Percentiles rank a stretch among this genome's conserved stretches.
Conservation (phyloP, 2,797 vertebrate genomes). For the Helostoma temminkii region DNA sequence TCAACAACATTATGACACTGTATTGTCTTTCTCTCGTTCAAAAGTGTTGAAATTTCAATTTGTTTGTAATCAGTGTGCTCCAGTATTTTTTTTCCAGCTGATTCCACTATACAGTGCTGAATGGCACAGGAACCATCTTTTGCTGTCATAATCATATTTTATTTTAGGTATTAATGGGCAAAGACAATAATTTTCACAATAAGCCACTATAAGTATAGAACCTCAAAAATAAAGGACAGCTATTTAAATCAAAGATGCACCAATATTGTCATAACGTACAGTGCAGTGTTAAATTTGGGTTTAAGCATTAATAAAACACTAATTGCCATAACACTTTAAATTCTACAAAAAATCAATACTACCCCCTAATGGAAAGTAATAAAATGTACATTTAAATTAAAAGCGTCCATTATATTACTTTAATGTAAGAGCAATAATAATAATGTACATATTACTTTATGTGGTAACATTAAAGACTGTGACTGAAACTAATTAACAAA, state of each 20-base stretch:
- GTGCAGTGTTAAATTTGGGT: background rate
- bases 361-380: background rate
- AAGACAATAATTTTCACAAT: background rate
- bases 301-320: background rate
- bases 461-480: slow-evolving; percentile 1
- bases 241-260: background rate
- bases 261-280: too few species aligned
- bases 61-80: background rate
- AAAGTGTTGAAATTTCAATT: slow-evolving; percentile 4
- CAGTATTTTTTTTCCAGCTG: background rate
- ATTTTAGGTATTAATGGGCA: background rate
- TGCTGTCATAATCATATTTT: background rate
- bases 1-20: background rate
- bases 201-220: background rate
- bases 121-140: background rate
- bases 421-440: background rate
- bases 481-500: slow-evolving; percentile 7
- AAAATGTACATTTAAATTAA: slow-evolving; percentile 9
- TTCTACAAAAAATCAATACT: slow-evolving; percentile 5
- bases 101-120: background rate
- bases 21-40: background rate
- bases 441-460: too few species aligned
- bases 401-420: slow-evolving; percentile 12
- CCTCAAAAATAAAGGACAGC: background rate
- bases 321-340: slow-evolving; percentile 1